Conservation (phyloP, 2,888 invertebrate genomes). For the Pardosa pseudoannulata region DNA sequence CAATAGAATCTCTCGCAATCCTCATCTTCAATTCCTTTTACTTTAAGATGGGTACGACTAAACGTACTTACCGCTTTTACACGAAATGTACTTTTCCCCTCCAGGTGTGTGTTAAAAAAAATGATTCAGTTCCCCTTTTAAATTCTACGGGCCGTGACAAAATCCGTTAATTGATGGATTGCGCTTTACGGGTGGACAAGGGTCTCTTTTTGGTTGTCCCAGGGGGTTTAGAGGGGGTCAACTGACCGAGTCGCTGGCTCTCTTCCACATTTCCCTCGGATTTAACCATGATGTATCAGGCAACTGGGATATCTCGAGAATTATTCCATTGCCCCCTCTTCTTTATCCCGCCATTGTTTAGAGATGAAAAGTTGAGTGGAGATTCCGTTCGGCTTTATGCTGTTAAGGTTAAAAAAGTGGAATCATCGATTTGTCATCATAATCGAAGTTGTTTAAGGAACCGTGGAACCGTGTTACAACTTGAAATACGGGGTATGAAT, state of each 20-base stretch:
- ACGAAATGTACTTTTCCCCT: background rate
- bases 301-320: background rate
- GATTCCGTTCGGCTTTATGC: background rate
- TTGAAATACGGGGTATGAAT: slow-evolving; percentile 3
- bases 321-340: background rate
- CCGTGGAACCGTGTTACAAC: slow-evolving; percentile 41
- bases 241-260: slow-evolving; percentile 13
- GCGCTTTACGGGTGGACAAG: slow-evolving; percentile 41
- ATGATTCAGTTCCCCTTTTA: slow-evolving; percentile 27
- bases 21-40: background rate
- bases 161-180: slow-evolving; percentile 70
- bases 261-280: background rate
- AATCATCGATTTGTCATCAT: slow-evolving; percentile 57
- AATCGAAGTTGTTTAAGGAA: slow-evolving; percentile 36
- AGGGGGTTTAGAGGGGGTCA: slow-evolving; percentile 12
- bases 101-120: slow-evolving; percentile 18
- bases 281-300: slow-evolving; percentile 23
- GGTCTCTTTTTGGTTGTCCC: background rate
- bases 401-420: background rate
- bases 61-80: slow-evolving; percentile 49
- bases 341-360: background rate
- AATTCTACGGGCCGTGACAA: slow-evolving; percentile 30
- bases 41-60: slow-evolving; percentile 28
- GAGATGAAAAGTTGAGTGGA: background rate
- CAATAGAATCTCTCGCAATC: background rate